Base-by-base conservation (phyloP, 2,797 vertebrate genomes). In the Chaenodraco wilsoni region DNA sequence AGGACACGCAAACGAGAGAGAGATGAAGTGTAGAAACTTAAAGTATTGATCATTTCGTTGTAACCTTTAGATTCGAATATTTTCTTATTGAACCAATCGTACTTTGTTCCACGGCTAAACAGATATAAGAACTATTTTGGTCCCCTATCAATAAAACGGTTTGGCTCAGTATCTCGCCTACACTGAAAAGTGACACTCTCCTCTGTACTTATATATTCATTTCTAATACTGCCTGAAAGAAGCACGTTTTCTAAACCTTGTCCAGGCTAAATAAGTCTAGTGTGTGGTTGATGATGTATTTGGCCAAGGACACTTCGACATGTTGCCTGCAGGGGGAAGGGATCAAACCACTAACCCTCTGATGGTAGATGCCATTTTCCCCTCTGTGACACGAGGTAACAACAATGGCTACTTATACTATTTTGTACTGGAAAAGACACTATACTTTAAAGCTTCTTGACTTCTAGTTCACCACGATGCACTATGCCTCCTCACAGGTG, bases 131-230 rank as follows among this genome's bases (percentile, higher is more conserved):
- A 61, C 15, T 21, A 31, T 67, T 76, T 50, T 60, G 51, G 11
- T 33, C 2, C 8, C 43, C 49, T 19, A 31, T 58, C 73, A 69
- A 76, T 70, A 51, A 78, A 63, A 57, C 5, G 23, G 40, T 2
- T 74, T 21, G 46, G 70, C 72, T 27, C 1, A 50, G 43, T 9
- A 14, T 67, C 17, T 57, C 27, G 17, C 10, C 4, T 23, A 41
- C 31, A 43, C 19, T 2, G 13, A 68, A 16, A n/a, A 57, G 6
- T 9, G 16, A 23, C 4, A 3, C 3, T 23, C 3, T 44, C 8
- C 12, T 70, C 13, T 40, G 1, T 13, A 19, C 48, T 50, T 16
- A 33, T 19, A 31, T 43, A 17, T 41, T 11, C 0, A 37, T 66
- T 57, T 56, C 3, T 12, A 4, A 19, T 37, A 40, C 1, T 2